phyloP scores from a whole-genome alignment of 2,113 vertebrate species.

The Muntiacus muntjak region DNA sequence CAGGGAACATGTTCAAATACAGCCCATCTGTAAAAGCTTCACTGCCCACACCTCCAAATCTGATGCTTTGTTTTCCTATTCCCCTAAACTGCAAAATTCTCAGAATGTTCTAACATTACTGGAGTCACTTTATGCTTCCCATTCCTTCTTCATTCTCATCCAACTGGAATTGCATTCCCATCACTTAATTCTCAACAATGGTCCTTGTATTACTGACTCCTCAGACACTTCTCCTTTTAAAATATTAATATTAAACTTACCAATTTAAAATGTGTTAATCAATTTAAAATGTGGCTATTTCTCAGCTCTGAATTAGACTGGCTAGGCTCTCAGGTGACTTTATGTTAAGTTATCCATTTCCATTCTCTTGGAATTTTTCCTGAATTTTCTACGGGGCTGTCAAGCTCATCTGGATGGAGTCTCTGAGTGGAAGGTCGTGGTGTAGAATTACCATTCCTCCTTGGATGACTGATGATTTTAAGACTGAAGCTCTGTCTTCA shows the following conservation, averaged over 20 bases:
- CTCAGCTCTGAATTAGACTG: no score
- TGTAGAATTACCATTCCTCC: neutral
- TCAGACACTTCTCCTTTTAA: neutral
- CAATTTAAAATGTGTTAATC: neutral
- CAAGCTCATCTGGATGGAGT: neutral
- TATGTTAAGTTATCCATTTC: neutral
- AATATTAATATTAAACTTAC: no score
- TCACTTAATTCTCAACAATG: neutral
- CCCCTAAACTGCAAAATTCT: neutral
- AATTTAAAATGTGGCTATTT: neutral
- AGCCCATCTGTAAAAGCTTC: neutral
- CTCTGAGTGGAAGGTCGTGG: neutral
- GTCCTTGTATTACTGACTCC: neutral
- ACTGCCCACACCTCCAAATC: neutral
- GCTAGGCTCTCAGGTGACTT: neutral
- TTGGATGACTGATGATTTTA: neutral
- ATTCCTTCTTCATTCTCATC: neutral
- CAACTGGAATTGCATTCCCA: neutral
- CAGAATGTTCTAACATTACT: neutral
- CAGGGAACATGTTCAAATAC: neutral
- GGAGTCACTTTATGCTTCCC: neutral
- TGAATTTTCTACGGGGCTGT: neutral
- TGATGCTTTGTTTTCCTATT: no score
- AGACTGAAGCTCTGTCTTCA: neutral
- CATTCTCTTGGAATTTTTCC: neutral